Evolutionary conservation across 2,113 vertebrate genomes (phyloP).

Genomic region (Polyodon spathula): DNA sequence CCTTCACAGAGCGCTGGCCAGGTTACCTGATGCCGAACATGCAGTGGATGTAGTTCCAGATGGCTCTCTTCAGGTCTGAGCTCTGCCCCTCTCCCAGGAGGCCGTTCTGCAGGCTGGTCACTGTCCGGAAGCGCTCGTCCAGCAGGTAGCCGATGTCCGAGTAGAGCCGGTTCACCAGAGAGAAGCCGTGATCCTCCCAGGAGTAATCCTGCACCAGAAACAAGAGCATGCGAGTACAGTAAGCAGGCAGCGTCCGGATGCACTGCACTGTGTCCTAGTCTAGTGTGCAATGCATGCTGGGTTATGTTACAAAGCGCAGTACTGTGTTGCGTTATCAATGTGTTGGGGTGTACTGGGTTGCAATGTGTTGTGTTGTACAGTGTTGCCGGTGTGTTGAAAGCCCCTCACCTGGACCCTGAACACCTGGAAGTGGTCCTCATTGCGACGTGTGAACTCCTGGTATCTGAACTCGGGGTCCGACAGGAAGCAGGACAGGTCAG

Average conservation of each 20-base stretch:
- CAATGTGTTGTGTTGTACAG: too few relatives aligned
- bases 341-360: too few relatives aligned
- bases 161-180: constrained; percentile 75
- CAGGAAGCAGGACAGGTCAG: constrained; percentile 68
- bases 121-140: constrained; percentile 73
- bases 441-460: constrained; percentile 68
- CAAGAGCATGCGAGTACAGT: background rate
- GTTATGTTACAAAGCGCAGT: too few relatives aligned
- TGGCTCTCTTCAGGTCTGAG: constrained; percentile 71
- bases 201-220: constrained; percentile 69
- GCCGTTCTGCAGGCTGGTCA: constrained; percentile 61
- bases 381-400: background rate
- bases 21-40: constrained; percentile 75
- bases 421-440: constrained; percentile 72
- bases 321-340: too few relatives aligned
- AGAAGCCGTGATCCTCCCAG: constrained; percentile 85
- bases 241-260: background rate
- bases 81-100: constrained; percentile 56
- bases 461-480: constrained; percentile 76
- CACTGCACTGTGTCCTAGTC: too few relatives aligned
- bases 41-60: constrained; percentile 87
- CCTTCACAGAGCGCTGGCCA: background rate
- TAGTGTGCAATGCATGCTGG: too few relatives aligned
- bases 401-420: constrained; percentile 76
- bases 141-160: constrained; percentile 76